Evolutionary conservation across 2,113 vertebrate species (phyloP).

Genomic region (Sminthopsis crassicaudata): DNA sequence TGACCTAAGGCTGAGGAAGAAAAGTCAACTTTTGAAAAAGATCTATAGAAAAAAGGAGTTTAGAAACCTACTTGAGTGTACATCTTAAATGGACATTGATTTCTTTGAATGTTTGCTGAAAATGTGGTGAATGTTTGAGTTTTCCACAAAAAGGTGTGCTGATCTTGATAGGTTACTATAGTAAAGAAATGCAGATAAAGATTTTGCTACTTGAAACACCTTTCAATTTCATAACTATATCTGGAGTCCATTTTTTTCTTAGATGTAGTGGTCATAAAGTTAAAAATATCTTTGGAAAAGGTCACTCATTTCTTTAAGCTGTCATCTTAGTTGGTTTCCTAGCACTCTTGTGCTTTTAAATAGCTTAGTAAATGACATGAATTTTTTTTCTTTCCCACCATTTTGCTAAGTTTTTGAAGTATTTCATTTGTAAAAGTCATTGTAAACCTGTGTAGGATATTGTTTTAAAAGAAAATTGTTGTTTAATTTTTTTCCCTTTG

Average conservation of each 20-base stretch:
- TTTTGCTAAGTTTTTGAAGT: constrained; percentile 48
- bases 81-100: neutral
- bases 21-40: neutral
- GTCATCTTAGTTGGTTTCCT: constrained; percentile 30
- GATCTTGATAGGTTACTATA: neutral
- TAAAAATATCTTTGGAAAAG: constrained; percentile 33
- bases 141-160: neutral
- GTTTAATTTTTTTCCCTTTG: neutral
- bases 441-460: constrained; percentile 33
- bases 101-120: constrained; percentile 40
- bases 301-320: constrained; percentile 21
- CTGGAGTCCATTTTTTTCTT: constrained; percentile 47
- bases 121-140: constrained; percentile 34
- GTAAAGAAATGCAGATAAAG: constrained; percentile 9
- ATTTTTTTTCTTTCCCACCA: neutral
- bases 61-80: neutral
- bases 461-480: neutral
- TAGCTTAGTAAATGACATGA: neutral
- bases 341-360: neutral
- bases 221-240: constrained; percentile 46
- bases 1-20: neutral
- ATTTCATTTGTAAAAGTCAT: constrained; percentile 30
- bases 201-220: constrained; percentile 30
- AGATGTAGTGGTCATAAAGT: constrained; percentile 29
- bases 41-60: neutral